Percentiles rank a stretch among this genome's conserved stretches.
phyloP scores from a whole-genome alignment of 2,888 invertebrate genomes.

The Dilophus febrilis region DNA sequence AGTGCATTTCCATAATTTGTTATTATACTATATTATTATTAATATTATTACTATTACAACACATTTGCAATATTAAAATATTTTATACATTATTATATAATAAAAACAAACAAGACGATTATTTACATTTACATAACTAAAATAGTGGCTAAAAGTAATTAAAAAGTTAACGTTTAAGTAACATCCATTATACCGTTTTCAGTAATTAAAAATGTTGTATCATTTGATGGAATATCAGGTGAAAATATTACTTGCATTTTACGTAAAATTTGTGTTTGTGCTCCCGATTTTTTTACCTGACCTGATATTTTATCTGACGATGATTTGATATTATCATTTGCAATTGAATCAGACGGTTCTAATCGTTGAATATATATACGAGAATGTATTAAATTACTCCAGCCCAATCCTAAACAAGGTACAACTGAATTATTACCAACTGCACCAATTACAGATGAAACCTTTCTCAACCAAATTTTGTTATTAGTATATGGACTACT shows the following conservation, averaged over 20 bases:
- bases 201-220: conserved; percentile 34
- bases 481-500: conserved; percentile 9
- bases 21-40: too few species aligned
- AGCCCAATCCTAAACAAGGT: conserved; percentile 45
- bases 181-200: conserved; percentile 25
- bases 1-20: too few species aligned
- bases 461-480: conserved; percentile 15
- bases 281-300: conserved; percentile 13
- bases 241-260: conserved; percentile 38
- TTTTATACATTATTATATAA: too few species aligned
- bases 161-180: neutral
- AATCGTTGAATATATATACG: conserved; percentile 26
- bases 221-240: conserved; percentile 34
- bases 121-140: too few species aligned
- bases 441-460: conserved; percentile 22
- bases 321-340: neutral
- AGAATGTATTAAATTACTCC: conserved; percentile 46
- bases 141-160: too few species aligned
- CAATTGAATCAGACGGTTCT: neutral
- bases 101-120: too few species aligned
- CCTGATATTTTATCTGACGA: conserved; percentile 13
- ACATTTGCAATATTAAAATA: too few species aligned
- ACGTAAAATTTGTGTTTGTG: too few species aligned
- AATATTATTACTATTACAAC: too few species aligned
- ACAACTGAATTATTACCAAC: conserved; percentile 19